Base-by-base conservation (phyloP, 2,113 vertebrate species). In the Prietella phreatophila region DNA sequence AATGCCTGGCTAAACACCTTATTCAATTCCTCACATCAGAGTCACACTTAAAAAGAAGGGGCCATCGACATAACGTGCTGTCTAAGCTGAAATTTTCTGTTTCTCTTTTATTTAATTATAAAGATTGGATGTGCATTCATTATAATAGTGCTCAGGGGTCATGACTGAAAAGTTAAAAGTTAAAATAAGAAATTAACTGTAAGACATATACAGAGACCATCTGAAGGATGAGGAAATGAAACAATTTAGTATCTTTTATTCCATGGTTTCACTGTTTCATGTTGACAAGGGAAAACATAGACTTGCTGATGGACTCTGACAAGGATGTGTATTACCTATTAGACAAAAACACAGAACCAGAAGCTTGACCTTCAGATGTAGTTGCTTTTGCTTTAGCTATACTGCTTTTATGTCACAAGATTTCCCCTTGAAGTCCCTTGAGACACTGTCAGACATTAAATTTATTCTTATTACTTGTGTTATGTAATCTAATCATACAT, bases 11-110 rank as follows among this genome's bases (percentile, higher is more conserved):
- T 17, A 58, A n/a, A 86, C 78, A 87, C n/a, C 86, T 55, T 65
- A 53, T 85, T 85, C 63, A 65, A 56, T 80, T 60, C 75, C 42
- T 88, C 80, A 53, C 58, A 86, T 73, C 27, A 55, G 63, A 14
- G 19, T 82, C 33, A 67, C 67, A 53, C 81, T 84, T 67, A 15
- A 69, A 86, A 55, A 75, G 85, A 82, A 87, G 75, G 76, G 83
- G 86, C 36, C 50, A 7, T 39, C 60, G 22, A 56, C 76, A 87
- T 88, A 91, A 92, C 58, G 83, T 86, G 71, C 56, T 76, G 89
- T 89, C 83, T 90, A 30, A 87, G 83, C 85, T 84, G 56, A 25
- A 33, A 39, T 60, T 82, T 90, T 82, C 63, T 86, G 63, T 79
- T 69, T 7, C 50, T 69, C 1, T 73, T 78, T 56, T 53, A 63